A percentile compares a stretch with the other conserved stretches of the same genome.
Conservation (phyloP, 2,113 vertebrate genomes). For the Emydura subglobosa region DNA sequence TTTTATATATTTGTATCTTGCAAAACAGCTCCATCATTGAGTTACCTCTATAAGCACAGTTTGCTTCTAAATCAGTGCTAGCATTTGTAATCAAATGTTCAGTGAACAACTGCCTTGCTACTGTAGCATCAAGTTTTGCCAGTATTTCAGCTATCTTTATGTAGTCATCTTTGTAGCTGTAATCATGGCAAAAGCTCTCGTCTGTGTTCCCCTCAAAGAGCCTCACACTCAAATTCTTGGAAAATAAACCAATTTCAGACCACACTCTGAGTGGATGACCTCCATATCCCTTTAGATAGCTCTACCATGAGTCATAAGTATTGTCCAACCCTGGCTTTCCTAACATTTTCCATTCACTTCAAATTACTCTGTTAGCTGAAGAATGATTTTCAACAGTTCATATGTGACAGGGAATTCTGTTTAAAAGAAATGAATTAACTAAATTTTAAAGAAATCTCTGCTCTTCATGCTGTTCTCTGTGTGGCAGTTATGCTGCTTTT, state of each 20-base stretch:
- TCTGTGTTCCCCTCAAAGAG: slow-evolving; percentile 61
- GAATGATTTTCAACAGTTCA: slow-evolving; percentile 40
- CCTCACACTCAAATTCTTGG: slow-evolving; percentile 78
- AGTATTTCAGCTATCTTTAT: slow-evolving; percentile 38
- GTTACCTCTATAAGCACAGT: neutral
- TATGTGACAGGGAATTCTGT: neutral
- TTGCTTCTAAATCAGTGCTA: slow-evolving; percentile 1
- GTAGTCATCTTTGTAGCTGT: slow-evolving; percentile 33
- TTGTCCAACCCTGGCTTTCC: slow-evolving; percentile 72
- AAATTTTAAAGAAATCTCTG: neutral
- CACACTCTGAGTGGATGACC: slow-evolving; percentile 73
- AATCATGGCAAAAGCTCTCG: slow-evolving; percentile 33
- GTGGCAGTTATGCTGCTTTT: slow-evolving; percentile 5
- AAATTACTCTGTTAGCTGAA: slow-evolving; percentile 44
- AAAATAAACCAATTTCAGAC: slow-evolving; percentile 80
- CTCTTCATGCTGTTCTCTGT: neutral
- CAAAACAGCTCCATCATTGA: neutral
- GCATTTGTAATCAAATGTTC: neutral
- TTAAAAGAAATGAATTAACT: neutral
- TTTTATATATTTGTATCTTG: neutral
- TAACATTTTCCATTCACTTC: slow-evolving; percentile 73
- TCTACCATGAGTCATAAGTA: slow-evolving; percentile 77
- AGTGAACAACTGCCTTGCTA: neutral
- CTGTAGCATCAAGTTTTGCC: neutral
- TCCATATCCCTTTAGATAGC: slow-evolving; percentile 76